Conservation (phyloP, 2,113 vertebrate species). For the Camelus bactrianus region DNA sequence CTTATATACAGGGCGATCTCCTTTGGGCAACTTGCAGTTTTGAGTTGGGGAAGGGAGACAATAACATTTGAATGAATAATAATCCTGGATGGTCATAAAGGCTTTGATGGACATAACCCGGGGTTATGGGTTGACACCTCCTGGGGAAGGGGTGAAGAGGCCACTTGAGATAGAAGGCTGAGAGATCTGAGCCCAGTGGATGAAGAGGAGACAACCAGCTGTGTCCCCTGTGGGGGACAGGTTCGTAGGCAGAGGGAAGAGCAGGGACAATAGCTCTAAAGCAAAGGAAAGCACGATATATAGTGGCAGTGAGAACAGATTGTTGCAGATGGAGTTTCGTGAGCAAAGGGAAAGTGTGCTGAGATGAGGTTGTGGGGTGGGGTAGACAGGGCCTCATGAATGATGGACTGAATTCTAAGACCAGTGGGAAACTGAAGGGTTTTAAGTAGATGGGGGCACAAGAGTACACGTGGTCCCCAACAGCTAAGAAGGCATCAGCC, state of each 20-base stretch:
- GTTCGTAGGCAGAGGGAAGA: not conserved
- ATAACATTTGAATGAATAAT: not conserved
- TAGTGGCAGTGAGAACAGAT: too few relatives aligned
- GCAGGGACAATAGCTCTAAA: not conserved
- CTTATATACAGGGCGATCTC: not conserved
- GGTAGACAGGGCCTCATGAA: not conserved
- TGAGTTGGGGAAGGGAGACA: not conserved
- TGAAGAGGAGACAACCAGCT: not conserved
- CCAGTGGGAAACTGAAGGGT: not conserved
- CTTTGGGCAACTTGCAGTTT: not conserved
- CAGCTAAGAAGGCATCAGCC: not conserved
- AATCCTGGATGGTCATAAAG: not conserved
- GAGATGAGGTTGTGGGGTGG: not conserved
- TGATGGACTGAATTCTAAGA: not conserved
- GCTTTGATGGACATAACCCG: not conserved
- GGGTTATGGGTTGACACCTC: not conserved
- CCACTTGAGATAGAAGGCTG: not conserved
- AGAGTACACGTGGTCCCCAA: not conserved
- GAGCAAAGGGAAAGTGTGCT: not conserved
- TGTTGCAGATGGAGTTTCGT: not conserved
- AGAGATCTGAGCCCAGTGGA: not conserved
- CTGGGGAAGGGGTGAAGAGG: not conserved
- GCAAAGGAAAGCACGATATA: too few relatives aligned
- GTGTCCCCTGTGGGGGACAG: not conserved
- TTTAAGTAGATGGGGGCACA: not conserved